Base-by-base conservation (phyloP, 2,113 vertebrate species). In the Aepyceros melampus region DNA sequence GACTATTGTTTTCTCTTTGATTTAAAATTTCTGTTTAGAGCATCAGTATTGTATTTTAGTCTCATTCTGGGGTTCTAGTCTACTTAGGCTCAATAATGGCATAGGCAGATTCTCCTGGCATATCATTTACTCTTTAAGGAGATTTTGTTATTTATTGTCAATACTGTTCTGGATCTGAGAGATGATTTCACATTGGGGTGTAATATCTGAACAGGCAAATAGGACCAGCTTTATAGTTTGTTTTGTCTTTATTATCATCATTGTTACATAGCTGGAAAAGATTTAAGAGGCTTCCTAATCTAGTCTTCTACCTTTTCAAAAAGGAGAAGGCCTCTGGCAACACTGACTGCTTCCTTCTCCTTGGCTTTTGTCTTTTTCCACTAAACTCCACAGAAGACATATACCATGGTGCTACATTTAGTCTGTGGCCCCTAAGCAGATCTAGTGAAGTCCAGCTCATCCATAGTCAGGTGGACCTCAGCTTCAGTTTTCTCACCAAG, bases 81-180 rank as follows among this genome's bases (percentile, higher is more conserved):
- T 86, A 40, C 89, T 89, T 96, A 85, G n/a, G 6, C 40, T 95
- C 71, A 89, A 95, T 78, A 91, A 89, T 49, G 62, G 36, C 62
- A 49, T 64, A 19, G 89, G 27, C 47, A 86, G 55, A 82, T 95
- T 40, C n/a, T 98, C 14, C 8, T 47, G 64, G 51, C 51, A 14
- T 40, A 87, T 87, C 49, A 87, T 0, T 82, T 36, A 82, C 36
- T 93, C 4, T 62, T 21, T 25, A 62, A 82, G 56, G 85, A 89
- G 21, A 51, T 88, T 89, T 91, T 91, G 31, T 79, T 95, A 33
- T 93, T 64, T 90, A 76, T 91, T 64, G 33, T 86, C 36, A 74
- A 9, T 83, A 91, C 45, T 36, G 45, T 64, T 91, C 33, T 60
- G 31, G 45, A 12, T 93, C 64, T 94, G 47, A 64, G 87, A 88